These are phyloP conservation scores for Diplogasteroides magnus DNA, from an alignment of 1,140 invertebrate genomes.

Conservation along the genomic window DNA sequence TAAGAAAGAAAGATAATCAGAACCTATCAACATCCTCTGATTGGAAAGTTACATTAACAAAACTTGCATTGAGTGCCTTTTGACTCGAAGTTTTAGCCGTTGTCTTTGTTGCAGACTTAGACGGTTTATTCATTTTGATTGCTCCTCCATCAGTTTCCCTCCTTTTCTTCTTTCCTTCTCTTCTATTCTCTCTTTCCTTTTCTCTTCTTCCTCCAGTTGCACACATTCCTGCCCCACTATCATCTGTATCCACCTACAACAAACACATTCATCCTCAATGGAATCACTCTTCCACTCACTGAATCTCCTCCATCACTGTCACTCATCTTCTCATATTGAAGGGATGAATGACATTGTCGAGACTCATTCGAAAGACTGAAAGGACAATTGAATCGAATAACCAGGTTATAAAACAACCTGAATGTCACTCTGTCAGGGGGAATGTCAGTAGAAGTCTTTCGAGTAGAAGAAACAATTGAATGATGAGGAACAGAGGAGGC, in stretches of 20 bases:
- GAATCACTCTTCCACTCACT: neutral
- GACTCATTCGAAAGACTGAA: neutral
- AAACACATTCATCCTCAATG: too few relatives aligned
- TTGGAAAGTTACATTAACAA: conserved; percentile 28
- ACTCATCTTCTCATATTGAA: conserved; percentile 15
- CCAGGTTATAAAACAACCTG: neutral
- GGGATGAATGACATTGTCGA: neutral
- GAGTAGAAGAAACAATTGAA: neutral
- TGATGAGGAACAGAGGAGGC: neutral
- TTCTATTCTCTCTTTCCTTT: conserved; percentile 17
- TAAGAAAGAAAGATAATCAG: too few relatives aligned
- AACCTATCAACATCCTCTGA: conserved; percentile 19
- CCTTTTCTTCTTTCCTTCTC: conserved; percentile 6
- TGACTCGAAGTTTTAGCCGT: conserved; percentile 3
- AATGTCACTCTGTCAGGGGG: neutral
- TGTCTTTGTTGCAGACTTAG: neutral
- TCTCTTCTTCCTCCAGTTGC: conserved; percentile 1
- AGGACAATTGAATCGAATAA: neutral
- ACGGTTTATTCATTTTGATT: conserved; percentile 14
- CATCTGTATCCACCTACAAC: conserved; percentile 18
- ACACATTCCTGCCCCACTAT: conserved; percentile 26
- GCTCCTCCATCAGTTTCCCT: conserved; percentile 7
- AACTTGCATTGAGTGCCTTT: conserved; percentile 13
- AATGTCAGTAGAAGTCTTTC: neutral
- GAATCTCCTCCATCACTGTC: neutral